phyloP scores from a whole-genome alignment of 2,888 invertebrate genomes.

The Synanthedon andrenaeformis region DNA sequence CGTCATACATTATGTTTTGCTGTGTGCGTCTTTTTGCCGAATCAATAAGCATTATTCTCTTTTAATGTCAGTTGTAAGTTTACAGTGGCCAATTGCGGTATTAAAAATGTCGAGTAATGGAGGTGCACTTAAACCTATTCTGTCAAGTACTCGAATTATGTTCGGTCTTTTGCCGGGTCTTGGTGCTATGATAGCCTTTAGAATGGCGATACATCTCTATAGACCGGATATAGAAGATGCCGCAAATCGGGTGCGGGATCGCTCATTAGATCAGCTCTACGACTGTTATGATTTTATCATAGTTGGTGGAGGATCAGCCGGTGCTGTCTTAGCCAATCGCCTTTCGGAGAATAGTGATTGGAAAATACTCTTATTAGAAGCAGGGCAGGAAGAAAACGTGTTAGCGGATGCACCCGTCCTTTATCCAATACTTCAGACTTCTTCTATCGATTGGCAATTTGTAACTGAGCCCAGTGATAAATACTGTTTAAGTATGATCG shows the following conservation, averaged over 20 bases:
- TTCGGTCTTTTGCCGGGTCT: slow-evolving; percentile 75
- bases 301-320: slow-evolving; percentile 86
- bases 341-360: slow-evolving; percentile 80
- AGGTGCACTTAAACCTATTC: slow-evolving; percentile 38
- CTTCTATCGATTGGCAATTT: slow-evolving; percentile 86
- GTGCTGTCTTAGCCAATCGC: slow-evolving; percentile 82
- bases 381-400: slow-evolving; percentile 80
- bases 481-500: slow-evolving; percentile 77
- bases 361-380: slow-evolving; percentile 82
- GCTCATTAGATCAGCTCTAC: slow-evolving; percentile 61
- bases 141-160: slow-evolving; percentile 74
- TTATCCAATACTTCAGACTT: slow-evolving; percentile 78
- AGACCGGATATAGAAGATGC: slow-evolving; percentile 80
- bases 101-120: slow-evolving; percentile 30
- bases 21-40: slow-evolving; percentile 22
- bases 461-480: slow-evolving; percentile 77
- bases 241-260: slow-evolving; percentile 71
- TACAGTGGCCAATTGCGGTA: slow-evolving; percentile 9
- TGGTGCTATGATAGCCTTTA: slow-evolving; percentile 73
- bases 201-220: slow-evolving; percentile 72
- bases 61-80: slow-evolving; percentile 12
- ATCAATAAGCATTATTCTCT: slow-evolving; percentile 15
- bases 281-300: slow-evolving; percentile 83
- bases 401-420: slow-evolving; percentile 79
- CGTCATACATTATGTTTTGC: slow-evolving; percentile 27